Conservation (phyloP, 2,888 invertebrate species). For the Chloromyia formosa region DNA sequence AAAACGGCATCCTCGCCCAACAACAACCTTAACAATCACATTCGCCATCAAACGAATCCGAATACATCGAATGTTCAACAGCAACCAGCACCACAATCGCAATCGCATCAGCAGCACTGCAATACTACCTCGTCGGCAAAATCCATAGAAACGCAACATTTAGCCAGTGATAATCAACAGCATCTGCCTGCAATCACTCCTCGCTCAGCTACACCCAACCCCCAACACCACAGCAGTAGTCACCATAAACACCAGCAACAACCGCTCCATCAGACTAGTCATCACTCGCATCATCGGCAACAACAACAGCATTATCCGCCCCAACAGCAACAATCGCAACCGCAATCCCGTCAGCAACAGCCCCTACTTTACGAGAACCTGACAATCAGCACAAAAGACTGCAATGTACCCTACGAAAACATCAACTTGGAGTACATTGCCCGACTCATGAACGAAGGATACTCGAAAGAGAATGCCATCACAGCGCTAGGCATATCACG, state of each 20-base stretch:
- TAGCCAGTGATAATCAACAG: constrained; percentile 41
- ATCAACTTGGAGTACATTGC: constrained; percentile 91
- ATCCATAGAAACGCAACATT: constrained; percentile 48
- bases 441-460: constrained; percentile 87
- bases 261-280: constrained; percentile 49
- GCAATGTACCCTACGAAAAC: constrained; percentile 81
- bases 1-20: constrained; percentile 49
- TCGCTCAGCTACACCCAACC: constrained; percentile 35
- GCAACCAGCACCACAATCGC: constrained; percentile 23
- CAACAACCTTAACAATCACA: constrained; percentile 37
- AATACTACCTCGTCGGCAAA: constrained; percentile 47
- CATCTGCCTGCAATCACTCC: constrained; percentile 28
- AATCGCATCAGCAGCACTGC: constrained; percentile 17
- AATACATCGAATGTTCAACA: constrained; percentile 43
- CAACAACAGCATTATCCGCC: constrained; percentile 15
- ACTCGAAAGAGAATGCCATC: constrained; percentile 89
- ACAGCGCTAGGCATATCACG: constrained; percentile 91
- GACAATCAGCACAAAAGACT: constrained; percentile 65
- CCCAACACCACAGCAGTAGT: constrained; percentile 8
- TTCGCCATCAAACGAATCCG: constrained; percentile 50
- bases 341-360: constrained; percentile 38
- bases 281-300: constrained; percentile 47
- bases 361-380: constrained; percentile 64
- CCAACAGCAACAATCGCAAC: constrained; percentile 8
- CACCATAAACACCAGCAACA: constrained; percentile 41